Evolutionary conservation across 1,140 invertebrate species (phyloP), one percentile per base, ranked within the genome.

Genomic region (Orchesella cincta): DNA sequence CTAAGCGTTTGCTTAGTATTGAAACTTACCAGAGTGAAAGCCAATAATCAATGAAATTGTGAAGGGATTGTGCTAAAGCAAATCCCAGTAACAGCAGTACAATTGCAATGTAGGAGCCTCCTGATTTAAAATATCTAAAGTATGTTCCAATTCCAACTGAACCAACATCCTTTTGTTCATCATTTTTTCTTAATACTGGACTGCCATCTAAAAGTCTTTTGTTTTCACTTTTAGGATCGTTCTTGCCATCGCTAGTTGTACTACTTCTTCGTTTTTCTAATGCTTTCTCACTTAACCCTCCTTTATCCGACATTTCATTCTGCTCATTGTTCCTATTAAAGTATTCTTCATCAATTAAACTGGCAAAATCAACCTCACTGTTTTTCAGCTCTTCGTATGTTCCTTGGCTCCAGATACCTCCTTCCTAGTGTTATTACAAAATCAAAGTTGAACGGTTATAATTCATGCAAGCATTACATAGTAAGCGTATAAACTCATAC

Each of bases 351-450:
- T 85, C 85, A 28, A 91, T 83, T 51, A 92, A 82, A 52, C 88
- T 89, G 0, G 90, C 89, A 81, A 92, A 92, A 81, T 91, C 90
- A 76, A 91, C 85, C 1, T 89, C 90, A 29, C 87, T 86, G 0
- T 83, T 85, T 23, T 87, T 83, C 1, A 92, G 84, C 78, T 90
- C 85, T 29, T 87, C 84, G 73, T 89, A 90, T 0, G 87, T 87
- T 67, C 89, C 90, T 84, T 89, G 85, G 1, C 87, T 86, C 39
- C 86, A 84, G 20, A 91, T 86, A n/a, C 79, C 82, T 5, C 90
- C 80, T 75, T 81, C 62, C 54, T 57, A 57, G 26, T n/a, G n/a
- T n/a, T n/a, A n/a, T n/a, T n/a, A n/a, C n/a, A n/a, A n/a, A n/a
- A n/a, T n/a, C n/a, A n/a, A n/a, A n/a, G n/a, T n/a, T n/a, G n/a